phyloP scores from a whole-genome alignment of 2,797 vertebrate species.

The Lagothrix lagotricha region DNA sequence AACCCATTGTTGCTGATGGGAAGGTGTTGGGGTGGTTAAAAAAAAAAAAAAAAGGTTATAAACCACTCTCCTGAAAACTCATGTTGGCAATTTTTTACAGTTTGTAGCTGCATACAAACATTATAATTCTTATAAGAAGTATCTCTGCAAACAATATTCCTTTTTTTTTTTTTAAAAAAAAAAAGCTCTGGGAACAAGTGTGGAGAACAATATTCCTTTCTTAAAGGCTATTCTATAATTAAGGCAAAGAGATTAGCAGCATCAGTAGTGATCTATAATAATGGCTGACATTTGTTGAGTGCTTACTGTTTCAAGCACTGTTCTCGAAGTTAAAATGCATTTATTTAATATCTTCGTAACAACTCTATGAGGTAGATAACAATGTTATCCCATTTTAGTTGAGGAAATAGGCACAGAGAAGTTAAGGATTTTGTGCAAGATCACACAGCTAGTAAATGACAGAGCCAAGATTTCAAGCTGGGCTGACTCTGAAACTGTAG shows the following conservation, averaged over 20 bases:
- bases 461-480: neutral
- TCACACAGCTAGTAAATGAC: neutral
- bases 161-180: neutral
- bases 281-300: neutral
- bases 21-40: neutral
- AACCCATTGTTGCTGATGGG: neutral
- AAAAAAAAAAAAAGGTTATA: neutral
- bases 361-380: neutral
- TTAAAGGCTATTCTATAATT: neutral
- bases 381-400: neutral
- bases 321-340: neutral
- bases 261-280: neutral
- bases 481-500: neutral
- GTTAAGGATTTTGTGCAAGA: neutral
- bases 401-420: neutral
- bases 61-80: neutral
- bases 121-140: neutral
- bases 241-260: neutral
- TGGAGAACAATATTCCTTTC: neutral
- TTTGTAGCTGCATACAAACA: neutral
- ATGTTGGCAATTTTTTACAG: neutral
- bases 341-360: neutral
- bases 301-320: neutral
- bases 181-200: too few relatives aligned
- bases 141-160: neutral